Conservation (phyloP, 2,113 vertebrate species). For the Tachycineta bicolor region DNA sequence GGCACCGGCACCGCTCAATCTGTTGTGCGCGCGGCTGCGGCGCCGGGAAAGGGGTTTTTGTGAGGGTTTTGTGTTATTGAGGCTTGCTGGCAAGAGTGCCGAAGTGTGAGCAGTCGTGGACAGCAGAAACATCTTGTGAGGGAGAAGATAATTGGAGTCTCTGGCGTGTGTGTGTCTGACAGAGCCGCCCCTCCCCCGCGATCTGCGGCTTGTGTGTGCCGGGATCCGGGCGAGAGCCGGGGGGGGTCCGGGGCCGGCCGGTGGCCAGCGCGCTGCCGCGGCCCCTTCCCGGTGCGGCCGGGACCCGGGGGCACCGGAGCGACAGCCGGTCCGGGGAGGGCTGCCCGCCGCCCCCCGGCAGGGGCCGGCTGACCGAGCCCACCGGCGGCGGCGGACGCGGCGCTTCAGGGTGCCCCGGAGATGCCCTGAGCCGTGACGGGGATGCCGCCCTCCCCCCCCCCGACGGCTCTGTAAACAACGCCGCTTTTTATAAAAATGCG, state of each 20-base stretch:
- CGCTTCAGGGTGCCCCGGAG: not conserved
- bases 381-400: not conserved
- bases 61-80: constrained; percentile 69
- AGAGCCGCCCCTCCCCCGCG: constrained; percentile 63
- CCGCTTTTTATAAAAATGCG: not conserved
- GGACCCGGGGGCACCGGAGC: not conserved
- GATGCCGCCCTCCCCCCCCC: not conserved
- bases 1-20: constrained; percentile 80
- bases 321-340: not conserved
- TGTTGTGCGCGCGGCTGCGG: constrained; percentile 78
- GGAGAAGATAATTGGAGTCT: constrained; percentile 83
- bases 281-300: not conserved
- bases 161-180: constrained; percentile 71
- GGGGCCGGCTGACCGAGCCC: not conserved
- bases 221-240: constrained; percentile 21
- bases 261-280: not conserved
- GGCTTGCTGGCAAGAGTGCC: constrained; percentile 82
- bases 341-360: not conserved
- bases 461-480: not conserved
- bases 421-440: not conserved
- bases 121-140: constrained; percentile 84
- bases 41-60: constrained; percentile 69
- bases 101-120: constrained; percentile 85
- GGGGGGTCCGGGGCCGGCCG: not conserved
- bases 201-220: constrained; percentile 37